Percentiles rank a stretch among this genome's conserved stretches.
Conservation (phyloP, 2,797 vertebrate species). For the Tokudaia tokunoshimensis region DNA sequence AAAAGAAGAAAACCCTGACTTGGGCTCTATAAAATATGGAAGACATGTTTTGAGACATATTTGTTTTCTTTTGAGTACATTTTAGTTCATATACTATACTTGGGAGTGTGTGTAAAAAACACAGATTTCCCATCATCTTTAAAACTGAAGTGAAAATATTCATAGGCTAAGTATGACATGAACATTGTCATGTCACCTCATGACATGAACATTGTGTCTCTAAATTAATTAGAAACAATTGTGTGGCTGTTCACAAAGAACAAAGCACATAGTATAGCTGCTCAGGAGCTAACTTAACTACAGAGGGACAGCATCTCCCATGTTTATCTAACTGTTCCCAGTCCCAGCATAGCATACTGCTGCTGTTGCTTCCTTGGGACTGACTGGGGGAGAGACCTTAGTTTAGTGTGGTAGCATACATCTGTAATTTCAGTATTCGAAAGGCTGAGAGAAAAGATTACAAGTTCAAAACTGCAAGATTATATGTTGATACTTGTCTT, state of each 20-base stretch:
- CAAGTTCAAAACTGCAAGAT: not conserved
- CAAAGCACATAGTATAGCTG: not conserved
- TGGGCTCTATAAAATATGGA: rapidly evolving
- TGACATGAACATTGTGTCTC: no score
- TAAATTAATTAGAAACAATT: not conserved
- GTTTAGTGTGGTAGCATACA: not conserved
- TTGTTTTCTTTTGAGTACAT: not conserved
- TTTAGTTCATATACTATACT: not conserved
- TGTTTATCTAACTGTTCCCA: not conserved
- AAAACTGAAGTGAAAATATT: constrained; percentile 3
- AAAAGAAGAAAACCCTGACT: not conserved
- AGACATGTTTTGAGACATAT: not conserved
- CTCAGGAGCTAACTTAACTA: rapidly evolving
- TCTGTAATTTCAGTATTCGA: not conserved
- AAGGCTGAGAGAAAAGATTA: not conserved
- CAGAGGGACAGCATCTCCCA: rapidly evolving
- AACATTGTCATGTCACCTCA: not conserved
- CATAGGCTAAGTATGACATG: not conserved
- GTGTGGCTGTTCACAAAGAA: not conserved
- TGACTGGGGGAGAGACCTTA: not conserved
- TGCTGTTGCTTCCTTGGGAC: no score
- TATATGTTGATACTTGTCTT: not conserved
- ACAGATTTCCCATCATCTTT: not conserved
- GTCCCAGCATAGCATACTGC: not conserved
- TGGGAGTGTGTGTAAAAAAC: not conserved